A percentile compares a stretch with the other conserved stretches of the same genome.
These are phyloP conservation scores for Amphimallon solstitiale DNA, from an alignment of 2,888 invertebrate genomes.

Conservation along the genomic window DNA sequence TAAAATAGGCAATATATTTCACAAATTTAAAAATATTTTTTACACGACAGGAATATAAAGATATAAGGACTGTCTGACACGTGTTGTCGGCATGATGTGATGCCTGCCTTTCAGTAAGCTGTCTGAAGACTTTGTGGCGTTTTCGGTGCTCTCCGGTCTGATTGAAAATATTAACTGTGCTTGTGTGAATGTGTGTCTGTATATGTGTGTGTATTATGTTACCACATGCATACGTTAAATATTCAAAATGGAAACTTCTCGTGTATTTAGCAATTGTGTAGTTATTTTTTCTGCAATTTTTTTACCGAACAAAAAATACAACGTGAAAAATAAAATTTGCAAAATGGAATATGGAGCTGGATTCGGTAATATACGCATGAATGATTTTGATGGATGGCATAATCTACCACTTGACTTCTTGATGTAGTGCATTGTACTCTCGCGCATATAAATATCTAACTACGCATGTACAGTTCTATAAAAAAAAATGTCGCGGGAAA, in stretches of 20 bases:
- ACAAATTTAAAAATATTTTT: neutral
- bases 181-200: neutral
- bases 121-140: slow-evolving; percentile 25
- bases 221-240: too few relatives aligned
- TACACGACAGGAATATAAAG: slow-evolving; percentile 19
- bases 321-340: slow-evolving; percentile 3
- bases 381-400: slow-evolving; percentile 57
- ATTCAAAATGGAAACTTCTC: neutral
- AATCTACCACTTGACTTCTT: slow-evolving; percentile 51
- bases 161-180: slow-evolving; percentile 10
- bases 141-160: neutral
- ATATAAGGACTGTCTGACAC: slow-evolving; percentile 12
- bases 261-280: neutral
- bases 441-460: slow-evolving; percentile 8
- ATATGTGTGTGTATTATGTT: too few relatives aligned
- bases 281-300: neutral
- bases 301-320: slow-evolving; percentile 3
- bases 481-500: neutral
- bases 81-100: slow-evolving; percentile 20
- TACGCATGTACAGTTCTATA: neutral
- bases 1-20: too few relatives aligned
- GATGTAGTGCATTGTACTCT: slow-evolving; percentile 24
- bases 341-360: slow-evolving; percentile 20
- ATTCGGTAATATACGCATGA: slow-evolving; percentile 47
- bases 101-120: slow-evolving; percentile 10